Evolutionary conservation across 2,797 vertebrate species (phyloP).

Genomic region (Tinamus major): DNA sequence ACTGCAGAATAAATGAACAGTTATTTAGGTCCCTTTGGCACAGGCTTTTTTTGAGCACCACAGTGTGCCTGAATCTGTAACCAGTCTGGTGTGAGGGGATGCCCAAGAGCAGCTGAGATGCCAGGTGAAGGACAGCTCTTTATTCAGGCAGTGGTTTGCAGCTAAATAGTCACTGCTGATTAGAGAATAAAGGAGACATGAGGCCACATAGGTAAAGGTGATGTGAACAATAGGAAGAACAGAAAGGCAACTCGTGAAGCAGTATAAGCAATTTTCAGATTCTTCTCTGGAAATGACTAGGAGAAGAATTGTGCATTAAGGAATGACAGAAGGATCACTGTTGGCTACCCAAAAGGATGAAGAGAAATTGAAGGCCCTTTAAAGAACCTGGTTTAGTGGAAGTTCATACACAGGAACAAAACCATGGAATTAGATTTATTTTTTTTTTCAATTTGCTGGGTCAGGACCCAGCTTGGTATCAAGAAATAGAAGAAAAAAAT

Average conservation of each 20-base stretch:
- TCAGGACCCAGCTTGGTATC: neutral
- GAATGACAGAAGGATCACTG: neutral
- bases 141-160: neutral
- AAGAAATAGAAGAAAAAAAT: neutral
- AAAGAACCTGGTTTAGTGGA: neutral
- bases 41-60: neutral
- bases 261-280: neutral
- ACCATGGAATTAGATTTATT: neutral
- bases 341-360: neutral
- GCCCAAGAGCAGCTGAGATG: neutral
- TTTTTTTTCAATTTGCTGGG: neutral
- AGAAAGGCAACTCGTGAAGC: neutral
- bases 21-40: neutral
- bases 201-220: neutral
- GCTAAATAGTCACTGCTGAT: neutral
- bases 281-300: neutral
- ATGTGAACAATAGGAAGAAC: fast-evolving
- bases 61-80: neutral
- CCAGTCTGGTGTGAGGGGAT: neutral
- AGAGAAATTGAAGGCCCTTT: neutral
- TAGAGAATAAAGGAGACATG: neutral
- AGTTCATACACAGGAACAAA: neutral
- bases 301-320: neutral
- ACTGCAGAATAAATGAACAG: neutral
- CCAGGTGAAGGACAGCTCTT: neutral